Base-by-base conservation (phyloP, 2,797 vertebrate genomes). In the Gallirallus australis region DNA sequence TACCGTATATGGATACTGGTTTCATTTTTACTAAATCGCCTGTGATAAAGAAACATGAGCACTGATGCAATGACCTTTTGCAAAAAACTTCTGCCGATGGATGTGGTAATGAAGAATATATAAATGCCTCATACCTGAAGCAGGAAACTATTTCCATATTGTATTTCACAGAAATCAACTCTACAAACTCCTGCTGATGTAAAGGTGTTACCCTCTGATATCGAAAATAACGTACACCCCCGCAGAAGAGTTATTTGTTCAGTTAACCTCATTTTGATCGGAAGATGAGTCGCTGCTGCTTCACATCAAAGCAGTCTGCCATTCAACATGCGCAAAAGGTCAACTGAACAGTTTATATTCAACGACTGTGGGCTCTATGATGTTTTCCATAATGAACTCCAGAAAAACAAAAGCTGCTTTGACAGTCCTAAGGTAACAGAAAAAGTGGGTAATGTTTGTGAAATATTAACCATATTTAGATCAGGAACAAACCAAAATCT, bases 301-400 rank as follows among this genome's bases (percentile, higher is more conserved):
- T 82, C 57, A 1, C 30, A 17, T 45, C 64, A 76, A 75, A 77
- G 33, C 5, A 0, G 27, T 87, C 78, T 92, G 60, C 60, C 78
- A 77, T 56, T 89, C 53, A 70, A 9, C 45, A 73, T 64, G 20
- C 61, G 45, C 84, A 25, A 95, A 95, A 94, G 71, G 82, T 92
- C 86, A 96, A 30, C 16, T 23, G 71, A 94, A 86, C 52, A 48
- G 85, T 96, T 91, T 85, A 19, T 64, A 90, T 84, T 89, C 77
- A 77, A 61, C 82, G 33, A 73, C n/a, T 40, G 15, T 64, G 56
- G 37, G 39, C 25, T 12, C 48, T 69, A 40, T 1, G 4, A 65
- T 2, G 7, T 86, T 59, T 77, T 52, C 64, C 20, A 30, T 53
- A 69, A 91, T 28, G 25, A 83, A 65, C 30, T 83, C n/a, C 80